Evolutionary conservation across 2,113 vertebrate genomes (phyloP), one percentile per base, ranked within the genome.

Genomic region (Catharus minimus): DNA sequence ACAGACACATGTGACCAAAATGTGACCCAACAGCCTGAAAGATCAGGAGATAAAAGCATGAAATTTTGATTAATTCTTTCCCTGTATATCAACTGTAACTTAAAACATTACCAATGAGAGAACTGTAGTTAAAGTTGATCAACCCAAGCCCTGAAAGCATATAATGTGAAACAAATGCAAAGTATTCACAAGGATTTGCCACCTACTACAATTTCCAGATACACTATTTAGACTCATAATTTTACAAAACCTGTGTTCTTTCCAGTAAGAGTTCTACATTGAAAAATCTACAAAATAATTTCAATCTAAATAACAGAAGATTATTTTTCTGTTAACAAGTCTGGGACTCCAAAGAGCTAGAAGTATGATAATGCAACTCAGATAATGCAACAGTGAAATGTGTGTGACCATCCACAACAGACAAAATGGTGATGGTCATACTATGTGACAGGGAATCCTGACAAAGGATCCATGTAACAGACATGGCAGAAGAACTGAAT

Each of bases 221-320:
- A n/a, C 0, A 43, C 5, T 69, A 32, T 41, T 87, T 41, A 36
- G 15, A 80, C 30, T 27, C 52, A 1, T 0, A 7, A 17, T 53
- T 82, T 68, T 33, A 82, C 13, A 62, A 28, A 72, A 50, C 5
- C 13, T 0, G 1, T 0, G 1, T 64, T 68, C 20, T 68, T 92
- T 72, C 27, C 27, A 82, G 82, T 8, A 71, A 60, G 17, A 58
- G 33, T 43, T 58, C 32, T 33, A 62, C n/a, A 50, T 19, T 81
- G 21, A 30, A 75, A 32, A 10, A 53, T 52, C 23, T 23, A 53
- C 14, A 78, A 64, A 75, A 24, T 14, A 26, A 23, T 46, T 80
- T 85, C 9, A 19, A 60, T 33, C 13, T 20, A 15, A 82, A 9
- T 53, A 53, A 66, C 4, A 33, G 23, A 76, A 73, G 3, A 22